phyloP scores from a whole-genome alignment of 2,113 vertebrate genomes.

The Syngnathus scovelli region DNA sequence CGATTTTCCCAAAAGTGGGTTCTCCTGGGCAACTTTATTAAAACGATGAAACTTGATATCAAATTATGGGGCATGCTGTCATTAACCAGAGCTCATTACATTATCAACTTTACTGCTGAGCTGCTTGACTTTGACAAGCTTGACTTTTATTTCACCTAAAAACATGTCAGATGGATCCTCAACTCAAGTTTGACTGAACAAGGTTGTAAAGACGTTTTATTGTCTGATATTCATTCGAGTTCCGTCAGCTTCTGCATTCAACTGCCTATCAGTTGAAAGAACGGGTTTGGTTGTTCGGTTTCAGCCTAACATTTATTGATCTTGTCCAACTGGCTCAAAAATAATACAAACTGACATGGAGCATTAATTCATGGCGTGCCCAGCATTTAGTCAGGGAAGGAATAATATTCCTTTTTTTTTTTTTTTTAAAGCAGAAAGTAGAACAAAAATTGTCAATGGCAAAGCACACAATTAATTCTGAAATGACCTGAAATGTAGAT shows the following conservation, averaged over 20 bases:
- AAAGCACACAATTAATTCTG: too few species aligned
- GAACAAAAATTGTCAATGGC: neutral
- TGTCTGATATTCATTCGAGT: too few species aligned
- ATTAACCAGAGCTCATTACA: conserved; percentile 59
- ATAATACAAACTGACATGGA: too few species aligned
- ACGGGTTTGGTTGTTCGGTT: too few species aligned
- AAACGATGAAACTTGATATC: conserved; percentile 58
- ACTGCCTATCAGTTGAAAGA: neutral
- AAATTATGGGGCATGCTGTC: conserved; percentile 44
- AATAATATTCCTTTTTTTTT: neutral
- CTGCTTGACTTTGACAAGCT: conserved; percentile 53
- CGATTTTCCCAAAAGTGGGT: conserved; percentile 47
- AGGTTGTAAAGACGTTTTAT: conserved; percentile 26
- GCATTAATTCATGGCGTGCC: too few species aligned
- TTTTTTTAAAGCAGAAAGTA: too few species aligned
- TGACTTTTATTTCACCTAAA: conserved; percentile 56
- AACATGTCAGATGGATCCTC: conserved; percentile 37
- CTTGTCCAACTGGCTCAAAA: too few species aligned
- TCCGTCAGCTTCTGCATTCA: neutral
- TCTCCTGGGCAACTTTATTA: conserved; percentile 51
- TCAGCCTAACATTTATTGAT: too few species aligned
- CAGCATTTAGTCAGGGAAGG: too few species aligned
- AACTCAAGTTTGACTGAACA: conserved; percentile 24
- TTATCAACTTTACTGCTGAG: conserved; percentile 45
- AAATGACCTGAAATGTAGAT: neutral